Evolutionary conservation across 2,888 invertebrate genomes (phyloP).

Genomic region (Himalopsyche kuldschensis): DNA sequence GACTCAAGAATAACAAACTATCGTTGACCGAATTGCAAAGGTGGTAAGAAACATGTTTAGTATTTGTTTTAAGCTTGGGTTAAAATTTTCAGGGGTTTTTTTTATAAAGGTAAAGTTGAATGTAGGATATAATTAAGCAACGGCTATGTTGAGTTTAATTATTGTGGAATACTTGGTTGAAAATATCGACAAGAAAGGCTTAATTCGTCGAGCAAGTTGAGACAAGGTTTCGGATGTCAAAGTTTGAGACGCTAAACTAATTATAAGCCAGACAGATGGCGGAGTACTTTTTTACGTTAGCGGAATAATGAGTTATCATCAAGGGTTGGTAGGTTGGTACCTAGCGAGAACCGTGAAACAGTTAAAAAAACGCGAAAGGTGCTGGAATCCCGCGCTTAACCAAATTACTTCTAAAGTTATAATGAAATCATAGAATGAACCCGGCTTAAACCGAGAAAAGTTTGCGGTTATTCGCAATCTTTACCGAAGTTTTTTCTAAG

Average conservation of each 20-base stretch:
- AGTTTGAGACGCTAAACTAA: constrained; percentile 10
- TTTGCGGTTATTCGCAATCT: constrained; percentile 25
- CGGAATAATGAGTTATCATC: constrained; percentile 19
- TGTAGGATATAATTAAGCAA: neutral
- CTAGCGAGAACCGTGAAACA: neutral
- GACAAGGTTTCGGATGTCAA: constrained; percentile 4
- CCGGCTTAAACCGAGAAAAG: constrained; percentile 23
- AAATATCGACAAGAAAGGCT: neutral
- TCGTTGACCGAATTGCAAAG: too few species aligned
- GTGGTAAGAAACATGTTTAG: too few species aligned
- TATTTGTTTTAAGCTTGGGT: too few species aligned
- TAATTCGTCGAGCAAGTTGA: neutral
- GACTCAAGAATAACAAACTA: too few species aligned
- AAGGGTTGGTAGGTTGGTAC: constrained; percentile 4
- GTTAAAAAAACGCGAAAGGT: constrained; percentile 10
- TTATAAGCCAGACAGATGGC: constrained; percentile 5
- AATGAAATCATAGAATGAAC: constrained; percentile 35
- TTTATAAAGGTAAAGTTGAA: neutral
- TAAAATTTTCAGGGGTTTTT: too few species aligned
- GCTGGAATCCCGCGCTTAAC: constrained; percentile 15
- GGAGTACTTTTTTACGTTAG: neutral
- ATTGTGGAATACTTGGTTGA: neutral
- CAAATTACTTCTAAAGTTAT: constrained; percentile 35
- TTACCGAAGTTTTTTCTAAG: constrained; percentile 26
- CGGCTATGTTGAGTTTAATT: neutral